These are phyloP conservation scores for Stenopsyche tienmushanensis DNA, from an alignment of 1,140 invertebrate species.

Conservation along the genomic window DNA sequence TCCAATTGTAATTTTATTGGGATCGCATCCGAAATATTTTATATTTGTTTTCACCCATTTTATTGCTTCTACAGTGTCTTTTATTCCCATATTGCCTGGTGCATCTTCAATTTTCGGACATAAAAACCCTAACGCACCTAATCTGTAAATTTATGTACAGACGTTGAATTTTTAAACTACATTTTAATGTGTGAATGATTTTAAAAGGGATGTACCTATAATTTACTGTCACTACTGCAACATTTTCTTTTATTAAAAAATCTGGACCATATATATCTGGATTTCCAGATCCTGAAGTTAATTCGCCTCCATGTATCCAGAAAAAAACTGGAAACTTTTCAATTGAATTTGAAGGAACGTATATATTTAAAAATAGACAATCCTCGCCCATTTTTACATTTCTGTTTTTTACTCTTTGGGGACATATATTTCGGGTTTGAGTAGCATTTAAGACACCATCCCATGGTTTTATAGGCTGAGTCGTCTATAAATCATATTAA, in stretches of 20 bases:
- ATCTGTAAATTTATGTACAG: too few species aligned
- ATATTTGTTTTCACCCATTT: not conserved
- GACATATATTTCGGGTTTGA: slow-evolving; percentile 11
- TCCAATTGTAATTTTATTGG: too few species aligned
- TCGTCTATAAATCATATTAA: too few species aligned
- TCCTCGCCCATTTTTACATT: slow-evolving; percentile 16
- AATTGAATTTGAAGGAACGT: not conserved
- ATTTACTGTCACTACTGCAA: slow-evolving; percentile 23
- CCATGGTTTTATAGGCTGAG: too few species aligned
- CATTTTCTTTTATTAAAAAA: slow-evolving; percentile 20
- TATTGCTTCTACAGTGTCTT: not conserved
- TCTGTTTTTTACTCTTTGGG: slow-evolving; percentile 1
- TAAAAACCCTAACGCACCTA: too few species aligned
- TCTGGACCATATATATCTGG: slow-evolving; percentile 14
- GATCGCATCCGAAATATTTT: not conserved
- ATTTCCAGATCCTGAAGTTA: slow-evolving; percentile 10
- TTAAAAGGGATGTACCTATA: too few species aligned
- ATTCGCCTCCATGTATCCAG: slow-evolving; percentile 19
- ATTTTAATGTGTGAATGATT: too few species aligned
- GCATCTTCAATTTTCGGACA: too few species aligned
- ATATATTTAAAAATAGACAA: slow-evolving; percentile 28
- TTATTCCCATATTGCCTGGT: not conserved
- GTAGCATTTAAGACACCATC: slow-evolving; percentile 17
- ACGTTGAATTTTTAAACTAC: too few species aligned
- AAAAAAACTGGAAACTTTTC: not conserved